Evolutionary conservation across 1,140 invertebrate species (phyloP).

Genomic region (Mycetomoellerius zeteki): DNA sequence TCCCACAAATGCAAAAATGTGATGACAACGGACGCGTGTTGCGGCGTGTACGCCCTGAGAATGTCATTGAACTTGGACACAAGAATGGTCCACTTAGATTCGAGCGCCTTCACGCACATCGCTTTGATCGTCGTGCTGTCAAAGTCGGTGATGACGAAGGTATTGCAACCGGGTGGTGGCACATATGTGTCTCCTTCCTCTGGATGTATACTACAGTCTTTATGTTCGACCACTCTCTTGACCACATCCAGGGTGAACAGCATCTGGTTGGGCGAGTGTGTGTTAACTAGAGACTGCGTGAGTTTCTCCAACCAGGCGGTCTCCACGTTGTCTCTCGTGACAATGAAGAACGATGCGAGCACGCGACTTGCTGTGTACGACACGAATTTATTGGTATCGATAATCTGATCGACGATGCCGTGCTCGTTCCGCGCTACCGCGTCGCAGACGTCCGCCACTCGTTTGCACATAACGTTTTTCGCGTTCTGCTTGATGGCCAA

Average conservation of each 20-base stretch:
- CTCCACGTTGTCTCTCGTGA: constrained; percentile 93
- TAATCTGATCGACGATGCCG: constrained; percentile 93
- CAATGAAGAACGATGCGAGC: constrained; percentile 93
- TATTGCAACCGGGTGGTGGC: constrained; percentile 87
- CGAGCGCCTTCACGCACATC: constrained; percentile 93
- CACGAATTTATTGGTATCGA: constrained; percentile 93
- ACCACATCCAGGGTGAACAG: constrained; percentile 94
- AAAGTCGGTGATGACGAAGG: constrained; percentile 91
- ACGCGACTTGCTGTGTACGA: constrained; percentile 93
- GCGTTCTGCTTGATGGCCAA: constrained; percentile 94
- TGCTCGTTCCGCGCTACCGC: constrained; percentile 93
- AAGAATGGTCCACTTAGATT: constrained; percentile 93
- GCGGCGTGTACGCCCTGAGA: constrained; percentile 85
- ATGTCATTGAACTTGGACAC: constrained; percentile 89
- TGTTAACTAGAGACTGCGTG: constrained; percentile 84
- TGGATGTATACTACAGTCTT: constrained; percentile 93
- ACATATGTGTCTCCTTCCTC: constrained; percentile 88
- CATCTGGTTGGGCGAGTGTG: constrained; percentile 87
- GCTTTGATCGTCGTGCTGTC: constrained; percentile 94
- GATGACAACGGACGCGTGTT: constrained; percentile 88
- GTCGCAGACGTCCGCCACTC: constrained; percentile 92
- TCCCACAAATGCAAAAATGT: constrained; percentile 95
- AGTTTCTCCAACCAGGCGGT: constrained; percentile 92
- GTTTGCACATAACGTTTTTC: constrained; percentile 92
- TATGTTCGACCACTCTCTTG: constrained; percentile 95